These are phyloP conservation scores for Tyto alba DNA, from an alignment of 2,113 vertebrate genomes.

Conservation along the genomic window DNA sequence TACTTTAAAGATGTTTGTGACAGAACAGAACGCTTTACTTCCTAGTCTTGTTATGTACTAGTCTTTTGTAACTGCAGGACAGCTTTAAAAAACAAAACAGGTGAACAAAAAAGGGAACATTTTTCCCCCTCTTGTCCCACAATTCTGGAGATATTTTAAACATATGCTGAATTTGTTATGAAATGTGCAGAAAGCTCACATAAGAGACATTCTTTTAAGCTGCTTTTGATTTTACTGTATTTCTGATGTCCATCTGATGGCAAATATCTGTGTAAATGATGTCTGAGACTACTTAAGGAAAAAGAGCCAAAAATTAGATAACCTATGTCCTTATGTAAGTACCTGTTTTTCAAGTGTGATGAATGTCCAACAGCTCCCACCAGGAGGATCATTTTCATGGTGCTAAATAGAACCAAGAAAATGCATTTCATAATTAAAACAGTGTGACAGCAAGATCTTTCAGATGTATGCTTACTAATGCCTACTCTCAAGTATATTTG, in stretches of 20 bases:
- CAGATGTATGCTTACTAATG: background rate
- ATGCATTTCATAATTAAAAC: background rate
- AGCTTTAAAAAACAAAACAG: background rate
- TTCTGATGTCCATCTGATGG: background rate
- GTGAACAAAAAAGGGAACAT: background rate
- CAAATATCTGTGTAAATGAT: background rate
- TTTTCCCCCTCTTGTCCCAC: background rate
- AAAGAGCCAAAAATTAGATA: background rate
- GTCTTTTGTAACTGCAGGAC: background rate
- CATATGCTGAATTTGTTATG: background rate
- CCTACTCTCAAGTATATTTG: background rate
- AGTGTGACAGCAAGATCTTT: background rate
- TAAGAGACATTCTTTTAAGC: background rate
- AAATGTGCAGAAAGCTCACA: background rate
- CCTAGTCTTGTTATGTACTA: background rate
- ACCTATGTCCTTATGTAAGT: fast-evolving
- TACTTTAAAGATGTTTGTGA: background rate
- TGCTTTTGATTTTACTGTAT: background rate
- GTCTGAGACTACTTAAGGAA: background rate
- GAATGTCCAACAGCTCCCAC: background rate
- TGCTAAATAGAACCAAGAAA: background rate
- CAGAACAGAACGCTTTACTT: background rate
- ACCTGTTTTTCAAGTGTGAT: background rate
- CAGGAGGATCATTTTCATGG: background rate
- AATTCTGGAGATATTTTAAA: background rate